Evolutionary conservation across 2,113 vertebrate species (phyloP), one percentile per base, ranked within the genome.

Genomic region (Prunella fulvescens): DNA sequence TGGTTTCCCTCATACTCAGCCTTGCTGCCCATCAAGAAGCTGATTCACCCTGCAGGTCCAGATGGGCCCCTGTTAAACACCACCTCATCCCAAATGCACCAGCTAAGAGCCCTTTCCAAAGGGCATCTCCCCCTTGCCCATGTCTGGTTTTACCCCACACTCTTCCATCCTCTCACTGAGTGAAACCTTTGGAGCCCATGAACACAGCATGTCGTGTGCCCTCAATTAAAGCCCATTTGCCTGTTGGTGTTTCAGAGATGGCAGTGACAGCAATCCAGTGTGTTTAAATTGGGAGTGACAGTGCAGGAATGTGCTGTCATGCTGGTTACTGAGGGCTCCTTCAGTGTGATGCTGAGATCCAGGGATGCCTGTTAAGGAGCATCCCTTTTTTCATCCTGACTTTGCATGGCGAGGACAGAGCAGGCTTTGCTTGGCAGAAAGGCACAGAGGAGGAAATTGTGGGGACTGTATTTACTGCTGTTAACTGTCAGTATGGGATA

Each of bases 231-330:
- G 44, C 25, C 0, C 35, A 0, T 91, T 79, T 93, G 56, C 90
- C 73, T 82, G 67, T 86, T 93, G 83, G 62, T 83, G 11, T 83
- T 88, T 89, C 54, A 58, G 73, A 42, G 61, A 60, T 73, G 86
- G 79, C 86, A 88, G 77, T 62, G 61, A 37, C 69, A 0, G 1
- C 37, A 23, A 2, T 71, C 25, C 28, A 19, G 50, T 11, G 12
- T 39, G 19, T 80, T 88, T 67, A 40, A 74, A 87, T 92, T 31
- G 83, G 69, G 78, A 93, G 62, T 56, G 80, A 40, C 4, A 4
- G 69, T 28, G 33, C 76, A 60, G 82, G 72, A 70, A 35, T 3
- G 13, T 88, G 86, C 79, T 88, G 80, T 84, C 81, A 14, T 31
- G 50, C 86, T 66, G 81, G 16, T 61, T 58, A 58, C 58, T 0